phyloP scores from a whole-genome alignment of 1,140 invertebrate species.

The Danaus plexippus region DNA sequence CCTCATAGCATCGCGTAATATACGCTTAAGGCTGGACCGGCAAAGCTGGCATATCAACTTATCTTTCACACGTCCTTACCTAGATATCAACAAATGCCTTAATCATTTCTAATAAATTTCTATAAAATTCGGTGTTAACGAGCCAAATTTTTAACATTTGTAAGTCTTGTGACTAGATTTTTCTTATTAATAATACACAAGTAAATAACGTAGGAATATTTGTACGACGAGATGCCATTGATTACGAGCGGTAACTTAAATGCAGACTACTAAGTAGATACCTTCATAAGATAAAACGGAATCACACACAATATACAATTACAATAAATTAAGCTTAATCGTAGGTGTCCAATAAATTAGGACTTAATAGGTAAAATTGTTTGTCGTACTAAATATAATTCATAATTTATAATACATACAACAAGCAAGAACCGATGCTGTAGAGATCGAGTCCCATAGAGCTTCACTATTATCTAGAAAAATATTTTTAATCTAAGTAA shows the following conservation, averaged over 20 bases:
- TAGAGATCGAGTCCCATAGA: conserved; percentile 59
- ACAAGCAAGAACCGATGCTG: conserved; percentile 61
- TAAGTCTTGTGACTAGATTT: conserved; percentile 72
- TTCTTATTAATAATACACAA: conserved; percentile 68
- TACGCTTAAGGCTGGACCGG: conserved; percentile 4
- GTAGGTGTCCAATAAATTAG: conserved; percentile 31
- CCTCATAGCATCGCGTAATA: conserved; percentile 5
- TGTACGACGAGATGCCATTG: conserved; percentile 71
- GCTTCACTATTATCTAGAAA: conserved; percentile 61
- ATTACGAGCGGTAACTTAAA: conserved; percentile 72
- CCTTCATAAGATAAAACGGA: conserved; percentile 53
- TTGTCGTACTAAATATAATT: conserved; percentile 41
- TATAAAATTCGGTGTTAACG: conserved; percentile 60
- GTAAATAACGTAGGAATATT: conserved; percentile 72
- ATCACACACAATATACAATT: conserved; percentile 61
- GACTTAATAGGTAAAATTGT: conserved; percentile 52
- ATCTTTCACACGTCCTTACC: conserved; percentile 24
- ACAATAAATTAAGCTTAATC: conserved; percentile 66
- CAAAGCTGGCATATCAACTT: conserved; percentile 11
- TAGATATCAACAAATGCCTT: conserved; percentile 51
- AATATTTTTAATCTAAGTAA: conserved; percentile 62
- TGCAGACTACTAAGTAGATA: conserved; percentile 64
- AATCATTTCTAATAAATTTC: conserved; percentile 42
- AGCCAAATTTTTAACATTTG: conserved; percentile 65
- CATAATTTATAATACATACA: conserved; percentile 37